Base-by-base conservation (phyloP, 2,797 vertebrate species). In the Leuciscus waleckii region DNA sequence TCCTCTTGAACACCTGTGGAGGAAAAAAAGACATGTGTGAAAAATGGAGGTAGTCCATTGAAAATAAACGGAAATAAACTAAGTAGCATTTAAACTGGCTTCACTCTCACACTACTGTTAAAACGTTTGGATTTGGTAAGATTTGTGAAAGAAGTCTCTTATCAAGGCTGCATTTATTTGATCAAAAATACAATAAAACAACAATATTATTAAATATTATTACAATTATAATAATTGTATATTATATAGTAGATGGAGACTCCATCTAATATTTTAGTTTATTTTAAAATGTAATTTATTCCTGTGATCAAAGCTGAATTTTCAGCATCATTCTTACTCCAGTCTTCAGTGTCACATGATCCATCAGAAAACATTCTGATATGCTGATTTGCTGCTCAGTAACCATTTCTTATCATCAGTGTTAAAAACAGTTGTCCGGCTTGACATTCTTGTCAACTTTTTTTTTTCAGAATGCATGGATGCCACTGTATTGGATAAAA, bases 1-100 rank as follows among this genome's bases (percentile, higher is more conserved):
- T 95, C 91, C 97, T 95, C 93, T 99, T 99, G 93, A 99, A 99
- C 32, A 98, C 98, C 98, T 99, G 92, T 6, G 76, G 85, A 89
- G 79, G 17, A 51, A 75, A 69, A 80, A n/a, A 71, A 35, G 0
- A 17, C 3, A 1, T 35, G 6, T 23, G 26, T 39, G 2, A 81
- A n/a, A 49, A 23, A 16, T 3, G 16, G 43, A 69, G 23, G 3
- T 10, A 4, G 54, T 58, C 56, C 23, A 11, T 11, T n/a, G 56
- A 58, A 58, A n/a, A 26, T 26, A 61, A 61, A 61, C 10, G 0
- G 58, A 21, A 54, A 46, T 46, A 56, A 21, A 54, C 21, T 23
- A 23, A 23, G 21, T 56, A 56, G 56, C 56, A n/a, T 58, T 58
- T 58, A 58, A 58, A 10, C 21, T 23, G 49, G 51, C 2, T 23